These are phyloP conservation scores for Lagorchestes hirsutus DNA, from an alignment of 2,797 vertebrate genomes.

Conservation along the genomic window DNA sequence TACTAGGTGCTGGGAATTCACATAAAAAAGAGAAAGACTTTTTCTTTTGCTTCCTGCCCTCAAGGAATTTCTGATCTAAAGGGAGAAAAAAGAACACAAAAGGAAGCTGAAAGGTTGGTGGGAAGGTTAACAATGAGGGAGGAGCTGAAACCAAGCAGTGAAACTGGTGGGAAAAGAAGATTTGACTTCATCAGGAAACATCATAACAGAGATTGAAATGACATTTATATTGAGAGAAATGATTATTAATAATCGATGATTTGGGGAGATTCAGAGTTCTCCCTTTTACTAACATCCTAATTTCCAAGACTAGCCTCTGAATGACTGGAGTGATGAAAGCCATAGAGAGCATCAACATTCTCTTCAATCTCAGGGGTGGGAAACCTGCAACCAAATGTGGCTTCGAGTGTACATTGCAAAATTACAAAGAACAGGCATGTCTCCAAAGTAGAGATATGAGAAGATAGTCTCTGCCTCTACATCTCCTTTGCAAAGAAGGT, in stretches of 20 bases:
- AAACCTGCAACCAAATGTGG: too few species aligned
- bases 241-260: neutral
- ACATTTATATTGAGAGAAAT: neutral
- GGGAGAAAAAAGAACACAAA: neutral
- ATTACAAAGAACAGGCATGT: neutral
- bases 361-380: too few species aligned
- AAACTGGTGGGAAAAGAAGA: neutral
- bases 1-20: neutral
- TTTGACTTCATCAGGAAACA: neutral
- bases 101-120: neutral
- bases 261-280: neutral
- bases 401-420: neutral
- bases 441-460: neutral
- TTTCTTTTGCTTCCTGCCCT: neutral
- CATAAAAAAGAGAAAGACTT: neutral
- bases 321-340: too few species aligned
- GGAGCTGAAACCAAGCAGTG: neutral
- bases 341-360: too few species aligned
- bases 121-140: neutral
- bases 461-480: neutral
- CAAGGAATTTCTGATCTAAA: neutral
- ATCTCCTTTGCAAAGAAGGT: neutral
- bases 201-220: neutral
- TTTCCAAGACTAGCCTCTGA: too few species aligned
- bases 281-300: neutral